phyloP scores from a whole-genome alignment of 2,113 vertebrate species.

The Sclerurus mexicanus region DNA sequence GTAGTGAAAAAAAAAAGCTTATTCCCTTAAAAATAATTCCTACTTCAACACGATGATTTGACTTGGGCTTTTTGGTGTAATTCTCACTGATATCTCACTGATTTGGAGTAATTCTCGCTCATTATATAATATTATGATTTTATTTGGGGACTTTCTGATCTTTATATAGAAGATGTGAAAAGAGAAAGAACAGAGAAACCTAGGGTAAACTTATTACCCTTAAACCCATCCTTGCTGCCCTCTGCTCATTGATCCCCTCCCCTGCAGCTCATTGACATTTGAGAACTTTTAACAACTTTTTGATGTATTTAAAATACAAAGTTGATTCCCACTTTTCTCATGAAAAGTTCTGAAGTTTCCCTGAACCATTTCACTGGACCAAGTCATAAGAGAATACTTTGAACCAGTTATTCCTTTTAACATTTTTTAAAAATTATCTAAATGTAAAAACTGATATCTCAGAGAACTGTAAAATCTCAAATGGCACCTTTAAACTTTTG shows the following conservation, averaged over 20 bases:
- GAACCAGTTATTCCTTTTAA: not conserved
- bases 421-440: not conserved
- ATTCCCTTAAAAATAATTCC: not conserved
- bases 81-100: not conserved
- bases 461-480: not conserved
- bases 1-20: not conserved
- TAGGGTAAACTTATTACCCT: not conserved
- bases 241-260: not conserved
- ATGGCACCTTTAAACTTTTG: not conserved
- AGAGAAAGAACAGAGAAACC: not conserved
- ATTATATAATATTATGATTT: not conserved
- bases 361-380: not conserved
- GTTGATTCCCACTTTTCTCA: not conserved
- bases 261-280: not conserved
- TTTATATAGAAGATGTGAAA: not conserved
- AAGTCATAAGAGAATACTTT: not conserved
- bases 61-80: not conserved
- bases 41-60: not conserved
- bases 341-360: not conserved
- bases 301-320: not conserved
- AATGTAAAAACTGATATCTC: not conserved
- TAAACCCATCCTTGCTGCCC: not conserved
- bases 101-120: not conserved
- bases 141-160: not conserved
- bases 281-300: not conserved